Evolutionary conservation across 2,797 vertebrate species (phyloP).

Genomic region (Gymnothorax javanicus): DNA sequence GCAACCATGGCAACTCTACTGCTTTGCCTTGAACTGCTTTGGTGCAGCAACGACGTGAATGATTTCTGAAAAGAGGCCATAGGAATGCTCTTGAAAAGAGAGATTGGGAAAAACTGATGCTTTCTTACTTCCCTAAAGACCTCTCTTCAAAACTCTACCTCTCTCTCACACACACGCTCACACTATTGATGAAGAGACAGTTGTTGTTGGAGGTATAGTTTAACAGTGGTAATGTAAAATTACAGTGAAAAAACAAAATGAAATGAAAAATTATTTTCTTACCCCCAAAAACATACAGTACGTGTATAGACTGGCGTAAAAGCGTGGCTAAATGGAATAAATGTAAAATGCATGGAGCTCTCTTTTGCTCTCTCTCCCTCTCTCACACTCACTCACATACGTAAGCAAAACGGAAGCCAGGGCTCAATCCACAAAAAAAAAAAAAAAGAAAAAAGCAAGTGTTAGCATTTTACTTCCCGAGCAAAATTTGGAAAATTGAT

Average conservation of each 20-base stretch:
- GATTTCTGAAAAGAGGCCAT: conserved; percentile 14
- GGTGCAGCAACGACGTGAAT: conserved; percentile 11
- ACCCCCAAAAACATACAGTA: background rate
- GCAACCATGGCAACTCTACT: conserved; percentile 54
- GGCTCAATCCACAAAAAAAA: too few relatives aligned
- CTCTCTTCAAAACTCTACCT: background rate
- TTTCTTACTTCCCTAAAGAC: background rate
- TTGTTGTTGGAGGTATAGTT: background rate
- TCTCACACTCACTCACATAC: background rate
- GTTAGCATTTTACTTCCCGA: too few relatives aligned
- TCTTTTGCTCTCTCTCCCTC: background rate
- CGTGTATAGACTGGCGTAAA: background rate
- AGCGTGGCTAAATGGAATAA: conserved; percentile 1
- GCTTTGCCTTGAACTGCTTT: conserved; percentile 49
- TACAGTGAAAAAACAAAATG: background rate
- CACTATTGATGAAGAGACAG: background rate
- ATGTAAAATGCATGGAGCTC: background rate
- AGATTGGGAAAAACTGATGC: background rate
- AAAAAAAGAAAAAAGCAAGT: too few relatives aligned
- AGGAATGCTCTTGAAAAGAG: background rate
- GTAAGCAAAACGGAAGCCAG: background rate
- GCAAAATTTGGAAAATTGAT: too few relatives aligned
- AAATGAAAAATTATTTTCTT: background rate
- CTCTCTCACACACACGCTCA: background rate
- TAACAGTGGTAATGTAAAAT: background rate